phyloP scores from a whole-genome alignment of 2,113 vertebrate species.

The Pelusios castaneus region DNA sequence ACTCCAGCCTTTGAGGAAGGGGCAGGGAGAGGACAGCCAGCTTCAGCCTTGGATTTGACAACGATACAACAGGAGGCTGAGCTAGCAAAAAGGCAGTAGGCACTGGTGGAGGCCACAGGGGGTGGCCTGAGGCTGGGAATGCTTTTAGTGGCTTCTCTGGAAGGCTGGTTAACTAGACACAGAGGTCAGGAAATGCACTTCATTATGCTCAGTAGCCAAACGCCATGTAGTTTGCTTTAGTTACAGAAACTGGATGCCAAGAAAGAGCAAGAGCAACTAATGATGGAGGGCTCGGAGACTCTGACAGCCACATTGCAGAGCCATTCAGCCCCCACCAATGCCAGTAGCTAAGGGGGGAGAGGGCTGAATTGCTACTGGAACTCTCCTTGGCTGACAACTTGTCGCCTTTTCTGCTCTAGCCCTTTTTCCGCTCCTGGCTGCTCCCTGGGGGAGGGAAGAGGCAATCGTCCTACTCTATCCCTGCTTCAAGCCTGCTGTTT shows the following conservation, averaged over 20 bases:
- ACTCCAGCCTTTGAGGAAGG: background rate
- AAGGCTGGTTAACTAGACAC: background rate
- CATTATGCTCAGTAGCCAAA: background rate
- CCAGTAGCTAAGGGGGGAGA: background rate
- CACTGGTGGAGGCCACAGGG: background rate
- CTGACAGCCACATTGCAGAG: background rate
- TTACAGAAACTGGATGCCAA: background rate
- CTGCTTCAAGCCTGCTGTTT: background rate
- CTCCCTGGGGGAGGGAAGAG: background rate
- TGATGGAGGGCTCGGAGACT: no score
- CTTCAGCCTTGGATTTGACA: background rate
- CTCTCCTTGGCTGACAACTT: background rate
- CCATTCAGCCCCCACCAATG: background rate
- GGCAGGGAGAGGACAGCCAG: background rate
- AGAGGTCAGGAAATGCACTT: background rate
- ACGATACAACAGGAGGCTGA: background rate
- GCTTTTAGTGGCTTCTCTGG: background rate
- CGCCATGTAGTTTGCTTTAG: background rate
- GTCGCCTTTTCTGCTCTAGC: background rate
- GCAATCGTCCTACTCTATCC: background rate
- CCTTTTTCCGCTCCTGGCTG: background rate
- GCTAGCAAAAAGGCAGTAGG: no score
- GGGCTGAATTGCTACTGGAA: background rate
- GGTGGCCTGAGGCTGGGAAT: no score
- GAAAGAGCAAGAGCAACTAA: background rate